phyloP scores from a whole-genome alignment of 92 coral and sea anemone genomes.

The Palythoa caribaeorum region DNA sequence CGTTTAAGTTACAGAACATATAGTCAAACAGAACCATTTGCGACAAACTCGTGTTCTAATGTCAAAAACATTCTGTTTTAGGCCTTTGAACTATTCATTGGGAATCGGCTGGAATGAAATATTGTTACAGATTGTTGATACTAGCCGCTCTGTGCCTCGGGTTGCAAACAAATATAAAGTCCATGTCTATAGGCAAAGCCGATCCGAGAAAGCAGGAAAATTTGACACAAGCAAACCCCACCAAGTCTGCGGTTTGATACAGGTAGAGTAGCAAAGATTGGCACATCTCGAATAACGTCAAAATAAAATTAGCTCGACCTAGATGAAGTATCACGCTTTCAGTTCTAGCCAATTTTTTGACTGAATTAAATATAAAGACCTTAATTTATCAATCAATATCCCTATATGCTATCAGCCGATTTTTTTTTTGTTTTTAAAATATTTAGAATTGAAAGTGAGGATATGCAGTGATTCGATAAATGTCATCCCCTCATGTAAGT shows the following conservation, averaged over 20 bases:
- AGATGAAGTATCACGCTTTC: not conserved
- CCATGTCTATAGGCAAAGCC: constrained; percentile 72
- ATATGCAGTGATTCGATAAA: not conserved
- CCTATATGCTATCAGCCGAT: not conserved
- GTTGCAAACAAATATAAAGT: constrained; percentile 58
- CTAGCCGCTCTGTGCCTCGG: constrained; percentile 26
- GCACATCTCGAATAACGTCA: not conserved
- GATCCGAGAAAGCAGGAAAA: constrained; percentile 46
- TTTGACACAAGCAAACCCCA: constrained; percentile 54
- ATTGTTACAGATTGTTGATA: constrained; percentile 65
- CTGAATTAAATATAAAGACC: not conserved
- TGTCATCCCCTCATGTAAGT: not conserved
- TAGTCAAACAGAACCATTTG: not conserved
- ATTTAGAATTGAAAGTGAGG: too few species aligned
- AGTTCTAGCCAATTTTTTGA: too few species aligned
- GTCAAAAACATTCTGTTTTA: constrained; percentile 33
- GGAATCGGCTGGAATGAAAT: constrained; percentile 92
- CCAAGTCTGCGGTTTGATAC: constrained; percentile 70
- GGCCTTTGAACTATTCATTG: constrained; percentile 72
- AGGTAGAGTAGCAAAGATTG: constrained; percentile 57
- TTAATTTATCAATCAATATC: not conserved
- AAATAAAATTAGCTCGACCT: not conserved
- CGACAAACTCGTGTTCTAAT: not conserved
- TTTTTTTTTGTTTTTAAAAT: not conserved
- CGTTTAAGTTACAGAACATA: not conserved